phyloP scores from a whole-genome alignment of 2,797 vertebrate species.

The Typhlichthys subterraneus region DNA sequence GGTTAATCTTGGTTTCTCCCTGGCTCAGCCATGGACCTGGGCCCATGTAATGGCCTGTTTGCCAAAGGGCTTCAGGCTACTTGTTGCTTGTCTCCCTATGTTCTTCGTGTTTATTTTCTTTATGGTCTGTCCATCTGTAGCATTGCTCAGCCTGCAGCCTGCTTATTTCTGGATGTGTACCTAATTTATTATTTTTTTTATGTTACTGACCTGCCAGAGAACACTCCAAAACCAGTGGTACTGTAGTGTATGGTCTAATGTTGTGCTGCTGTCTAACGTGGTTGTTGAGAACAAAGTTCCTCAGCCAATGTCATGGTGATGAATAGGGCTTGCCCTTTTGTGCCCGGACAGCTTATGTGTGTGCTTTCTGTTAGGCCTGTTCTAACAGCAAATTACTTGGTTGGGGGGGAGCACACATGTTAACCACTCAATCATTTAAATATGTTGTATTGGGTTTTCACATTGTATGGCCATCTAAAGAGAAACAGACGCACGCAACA shows the following conservation, averaged over 20 bases:
- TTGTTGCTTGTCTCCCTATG: constrained; percentile 17
- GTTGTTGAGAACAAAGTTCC: constrained; percentile 49
- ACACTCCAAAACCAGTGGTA: constrained; percentile 17
- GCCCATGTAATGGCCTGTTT: constrained; percentile 24
- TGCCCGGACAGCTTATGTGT: constrained; percentile 47
- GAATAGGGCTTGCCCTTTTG: constrained; percentile 65
- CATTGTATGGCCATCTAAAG: background rate
- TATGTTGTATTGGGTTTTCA: too few relatives aligned
- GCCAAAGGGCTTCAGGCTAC: background rate
- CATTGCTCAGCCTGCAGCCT: constrained; percentile 23
- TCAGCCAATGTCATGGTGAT: constrained; percentile 56
- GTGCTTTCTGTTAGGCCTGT: constrained; percentile 50
- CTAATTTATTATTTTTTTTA: constrained; percentile 3
- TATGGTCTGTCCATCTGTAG: too few relatives aligned
- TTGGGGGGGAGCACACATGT: constrained; percentile 14
- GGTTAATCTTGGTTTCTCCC: background rate
- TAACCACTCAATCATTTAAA: too few relatives aligned
- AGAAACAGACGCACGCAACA: too few relatives aligned
- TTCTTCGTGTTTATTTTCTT: too few relatives aligned
- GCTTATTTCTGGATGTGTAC: constrained; percentile 14
- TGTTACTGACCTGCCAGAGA: constrained; percentile 29
- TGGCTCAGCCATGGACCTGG: constrained; percentile 49
- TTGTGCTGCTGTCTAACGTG: constrained; percentile 40
- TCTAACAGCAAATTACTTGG: constrained; percentile 27
- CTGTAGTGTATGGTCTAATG: constrained; percentile 16